Base-by-base conservation (phyloP, 2,888 invertebrate species). In the Drosophila yooni region DNA sequence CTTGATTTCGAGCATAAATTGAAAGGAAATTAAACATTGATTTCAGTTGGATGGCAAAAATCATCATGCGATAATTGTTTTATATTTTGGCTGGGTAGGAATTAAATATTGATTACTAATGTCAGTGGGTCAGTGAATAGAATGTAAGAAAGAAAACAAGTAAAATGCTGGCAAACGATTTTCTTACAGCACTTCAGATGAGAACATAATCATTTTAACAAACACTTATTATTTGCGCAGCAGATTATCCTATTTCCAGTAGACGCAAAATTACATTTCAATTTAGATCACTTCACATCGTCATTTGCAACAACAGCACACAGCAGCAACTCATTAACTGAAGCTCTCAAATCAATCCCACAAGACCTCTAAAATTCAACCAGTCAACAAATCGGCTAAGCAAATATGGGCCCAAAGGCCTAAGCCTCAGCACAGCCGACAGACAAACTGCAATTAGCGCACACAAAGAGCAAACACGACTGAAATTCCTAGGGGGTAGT, bases 1-100 rank as follows among this genome's bases (percentile, higher is more conserved):
- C 68, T 70, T 87, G 85, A 80, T 87, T 84, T 79, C 76, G 61
- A 87, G 82, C 88, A 91, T 88, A 90, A 83, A 90, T 90, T 89
- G 91, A 81, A 81, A 86, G 90, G 90, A 90, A 90, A 90, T 90
- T 91, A 90, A 91, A 89, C 84, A 76, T 81, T 79, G 82, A 82
- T 43, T 58, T 46, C 27, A 34, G 10, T 58, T 77, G 74, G 61
- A 75, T 62, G 70, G 63, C 58, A 59, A 58, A 88, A 88, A 79
- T 79, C 79, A 79, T 81, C 70, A 70, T 66, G 72, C 58, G 89
- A 77, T 88, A 88, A 88, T 84, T 76, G 82, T 76, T 77, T 79
- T 80, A 69, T 53, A 58, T 57, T 29, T 60, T 33, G 59, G 43
- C 61, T 54, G 34, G 13, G n/a, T 50, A 25, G 29, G 36, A 71